These are phyloP conservation scores for Rhamnusium bicolor DNA, from an alignment of 2,888 invertebrate species.

Conservation along the genomic window DNA sequence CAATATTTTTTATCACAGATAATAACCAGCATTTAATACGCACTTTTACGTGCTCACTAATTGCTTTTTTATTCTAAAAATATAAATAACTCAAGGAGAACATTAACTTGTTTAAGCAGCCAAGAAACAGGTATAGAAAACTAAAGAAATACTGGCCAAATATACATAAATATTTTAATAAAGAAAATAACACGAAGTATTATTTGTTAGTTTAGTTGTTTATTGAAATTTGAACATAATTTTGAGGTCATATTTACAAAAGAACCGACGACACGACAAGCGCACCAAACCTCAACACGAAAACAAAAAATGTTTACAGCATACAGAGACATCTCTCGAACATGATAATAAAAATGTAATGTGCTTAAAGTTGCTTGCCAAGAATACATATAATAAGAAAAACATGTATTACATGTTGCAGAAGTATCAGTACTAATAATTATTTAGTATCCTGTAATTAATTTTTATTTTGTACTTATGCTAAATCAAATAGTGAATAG, in stretches of 20 bases:
- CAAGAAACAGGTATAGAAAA: conserved; percentile 29
- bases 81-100: conserved; percentile 51
- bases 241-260: conserved; percentile 35
- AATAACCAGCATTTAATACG: conserved; percentile 30
- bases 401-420: conserved; percentile 12
- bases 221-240: conserved; percentile 17
- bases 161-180: conserved; percentile 6
- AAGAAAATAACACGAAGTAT: conserved; percentile 3
- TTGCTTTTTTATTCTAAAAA: conserved; percentile 35
- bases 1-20: conserved; percentile 11
- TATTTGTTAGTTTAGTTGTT: conserved; percentile 6
- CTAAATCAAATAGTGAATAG: too few relatives aligned
- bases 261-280: conserved; percentile 17
- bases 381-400: not conserved
- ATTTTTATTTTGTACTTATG: too few relatives aligned
- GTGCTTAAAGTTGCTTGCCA: not conserved
- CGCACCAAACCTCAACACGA: conserved; percentile 20
- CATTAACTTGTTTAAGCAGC: not conserved
- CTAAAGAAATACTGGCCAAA: conserved; percentile 15
- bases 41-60: conserved; percentile 28
- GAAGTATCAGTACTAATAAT: not conserved
- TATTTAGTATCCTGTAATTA: too few relatives aligned
- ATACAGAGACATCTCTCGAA: conserved; percentile 15
- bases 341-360: not conserved
- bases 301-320: conserved; percentile 10